A percentile compares a stretch with the other conserved stretches of the same genome.
Conservation (phyloP, 1,140 invertebrate genomes). For the Papilio polytes region DNA sequence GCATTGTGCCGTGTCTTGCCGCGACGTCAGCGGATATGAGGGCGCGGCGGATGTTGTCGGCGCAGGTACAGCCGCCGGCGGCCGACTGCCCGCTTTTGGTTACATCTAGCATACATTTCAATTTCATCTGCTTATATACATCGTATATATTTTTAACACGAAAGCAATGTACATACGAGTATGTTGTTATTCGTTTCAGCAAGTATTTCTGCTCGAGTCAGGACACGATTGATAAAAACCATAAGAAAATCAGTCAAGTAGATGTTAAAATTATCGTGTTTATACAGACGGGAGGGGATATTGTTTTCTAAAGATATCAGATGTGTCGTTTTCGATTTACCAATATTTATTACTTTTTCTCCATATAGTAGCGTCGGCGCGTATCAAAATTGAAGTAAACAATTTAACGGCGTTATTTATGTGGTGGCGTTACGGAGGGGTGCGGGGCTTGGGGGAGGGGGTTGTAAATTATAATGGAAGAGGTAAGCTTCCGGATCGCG, state of each 20-base stretch:
- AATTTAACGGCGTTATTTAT: conserved; percentile 24
- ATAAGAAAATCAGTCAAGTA: not conserved
- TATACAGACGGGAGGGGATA: conserved; percentile 6
- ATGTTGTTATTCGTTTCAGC: too few species aligned
- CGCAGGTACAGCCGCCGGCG: conserved; percentile 17
- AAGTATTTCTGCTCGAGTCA: too few species aligned
- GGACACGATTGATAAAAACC: not conserved
- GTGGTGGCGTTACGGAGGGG: not conserved
- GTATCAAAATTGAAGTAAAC: conserved; percentile 26
- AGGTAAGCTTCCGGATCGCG: conserved; percentile 26
- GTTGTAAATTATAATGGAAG: conserved; percentile 24
- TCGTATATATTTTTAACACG: not conserved
- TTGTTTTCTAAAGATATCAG: not conserved
- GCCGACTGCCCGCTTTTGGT: conserved; percentile 4
- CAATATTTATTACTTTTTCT: conserved; percentile 14
- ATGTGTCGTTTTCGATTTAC: conserved; percentile 16
- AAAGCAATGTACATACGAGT: not conserved
- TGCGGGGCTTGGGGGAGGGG: not conserved
- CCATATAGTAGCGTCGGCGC: not conserved
- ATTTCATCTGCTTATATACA: not conserved
- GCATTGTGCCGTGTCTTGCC: not conserved
- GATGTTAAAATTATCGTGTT: not conserved
- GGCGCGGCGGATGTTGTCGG: conserved; percentile 19
- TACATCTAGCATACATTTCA: conserved; percentile 7
- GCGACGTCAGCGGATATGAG: not conserved